Evolutionary conservation across 2,797 vertebrate genomes (phyloP).

Genomic region (Lepus townsendii): DNA sequence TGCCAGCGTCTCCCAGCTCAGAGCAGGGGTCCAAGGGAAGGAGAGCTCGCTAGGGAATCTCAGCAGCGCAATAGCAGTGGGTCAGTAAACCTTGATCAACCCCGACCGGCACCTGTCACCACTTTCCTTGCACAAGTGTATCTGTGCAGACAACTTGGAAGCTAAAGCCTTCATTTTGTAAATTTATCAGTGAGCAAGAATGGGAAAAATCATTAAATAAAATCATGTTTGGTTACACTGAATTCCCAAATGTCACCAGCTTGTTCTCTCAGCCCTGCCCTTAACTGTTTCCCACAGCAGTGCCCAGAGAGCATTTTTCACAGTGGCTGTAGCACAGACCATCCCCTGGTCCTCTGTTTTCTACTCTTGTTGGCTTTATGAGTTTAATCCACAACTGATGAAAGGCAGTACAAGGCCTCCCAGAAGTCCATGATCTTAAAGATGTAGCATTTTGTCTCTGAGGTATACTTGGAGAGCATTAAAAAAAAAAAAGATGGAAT

Average conservation of each 20-base stretch:
- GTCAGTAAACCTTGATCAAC: not conserved
- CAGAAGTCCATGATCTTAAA: not conserved
- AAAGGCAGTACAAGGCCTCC: not conserved
- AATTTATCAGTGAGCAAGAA: not conserved
- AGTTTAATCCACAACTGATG: not conserved
- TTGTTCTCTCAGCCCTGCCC: not conserved
- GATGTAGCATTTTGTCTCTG: not conserved
- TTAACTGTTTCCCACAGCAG: not conserved
- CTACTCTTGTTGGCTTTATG: not conserved
- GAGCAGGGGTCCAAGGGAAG: not conserved
- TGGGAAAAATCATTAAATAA: not conserved
- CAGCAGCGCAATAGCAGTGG: not conserved
- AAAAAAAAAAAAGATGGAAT: slow-evolving; percentile 8
- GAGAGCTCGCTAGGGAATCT: not conserved
- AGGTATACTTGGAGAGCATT: slow-evolving; percentile 40
- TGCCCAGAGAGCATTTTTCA: not conserved
- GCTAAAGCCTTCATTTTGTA: not conserved
- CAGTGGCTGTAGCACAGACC: not conserved
- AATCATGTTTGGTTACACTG: not conserved
- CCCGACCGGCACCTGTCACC: not conserved
- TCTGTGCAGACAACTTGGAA: not conserved
- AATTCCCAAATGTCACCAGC: not conserved
- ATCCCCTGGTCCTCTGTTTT: not conserved
- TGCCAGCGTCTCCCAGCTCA: accelerated
- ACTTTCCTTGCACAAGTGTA: not conserved